A percentile compares a stretch with the other conserved stretches of the same genome.
phyloP scores from a whole-genome alignment of 37 sponge, comb jelly and placozoan genomes.

The Axinella damicornis region DNA sequence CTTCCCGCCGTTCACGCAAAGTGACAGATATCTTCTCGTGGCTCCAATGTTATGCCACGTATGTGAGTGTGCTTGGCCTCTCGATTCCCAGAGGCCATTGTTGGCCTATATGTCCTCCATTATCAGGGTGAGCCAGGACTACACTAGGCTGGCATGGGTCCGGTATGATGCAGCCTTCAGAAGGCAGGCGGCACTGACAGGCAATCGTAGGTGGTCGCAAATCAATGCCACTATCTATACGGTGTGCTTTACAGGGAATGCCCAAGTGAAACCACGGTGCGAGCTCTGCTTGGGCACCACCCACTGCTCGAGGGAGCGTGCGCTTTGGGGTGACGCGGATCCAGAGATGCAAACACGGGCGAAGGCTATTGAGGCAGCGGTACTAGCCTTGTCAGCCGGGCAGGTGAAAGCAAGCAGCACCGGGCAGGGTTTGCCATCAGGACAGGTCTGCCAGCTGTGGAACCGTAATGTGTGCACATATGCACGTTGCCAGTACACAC shows the following conservation, averaged over 20 bases:
- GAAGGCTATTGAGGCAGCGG: too few species aligned
- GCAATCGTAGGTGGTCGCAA: conserved; percentile 41
- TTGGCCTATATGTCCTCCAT: conserved; percentile 42
- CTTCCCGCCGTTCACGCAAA: background rate
- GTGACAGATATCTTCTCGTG: conserved; percentile 29
- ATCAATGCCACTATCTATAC: conserved; percentile 46
- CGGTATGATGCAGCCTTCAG: conserved; percentile 55
- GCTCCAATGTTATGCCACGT: conserved; percentile 46
- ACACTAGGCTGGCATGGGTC: conserved; percentile 47
- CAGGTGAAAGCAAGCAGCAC: too few species aligned
- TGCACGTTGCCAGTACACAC: too few species aligned
- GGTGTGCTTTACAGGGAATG: conserved; percentile 36
- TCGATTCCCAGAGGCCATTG: conserved; percentile 36
- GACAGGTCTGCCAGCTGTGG: too few species aligned
- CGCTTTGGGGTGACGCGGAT: background rate
- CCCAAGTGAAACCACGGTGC: conserved; percentile 10
- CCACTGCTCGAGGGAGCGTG: conserved; percentile 23
- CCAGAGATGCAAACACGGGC: background rate
- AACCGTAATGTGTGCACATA: too few species aligned
- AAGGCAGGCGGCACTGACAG: conserved; percentile 25
- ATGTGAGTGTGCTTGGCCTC: background rate
- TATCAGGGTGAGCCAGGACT: conserved; percentile 43
- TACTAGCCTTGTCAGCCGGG: too few species aligned
- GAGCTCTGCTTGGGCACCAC: conserved; percentile 34
- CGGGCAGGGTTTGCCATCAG: too few species aligned